Percentiles rank a stretch among this genome's conserved stretches.
Conservation (phyloP, 2,113 vertebrate genomes). For the Antechinus flavipes region DNA sequence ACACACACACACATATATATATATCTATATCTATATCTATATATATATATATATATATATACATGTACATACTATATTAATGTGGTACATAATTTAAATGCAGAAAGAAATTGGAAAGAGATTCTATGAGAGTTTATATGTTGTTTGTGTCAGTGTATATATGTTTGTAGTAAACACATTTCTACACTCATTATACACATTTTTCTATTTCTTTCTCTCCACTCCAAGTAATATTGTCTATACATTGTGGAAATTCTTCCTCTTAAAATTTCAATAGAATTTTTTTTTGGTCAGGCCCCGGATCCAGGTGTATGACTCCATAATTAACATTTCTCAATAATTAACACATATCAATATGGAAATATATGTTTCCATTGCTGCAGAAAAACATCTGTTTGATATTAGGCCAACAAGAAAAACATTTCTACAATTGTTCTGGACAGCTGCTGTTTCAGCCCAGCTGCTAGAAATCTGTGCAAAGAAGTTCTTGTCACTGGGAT, state of each 20-base stretch:
- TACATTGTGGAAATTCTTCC: not conserved
- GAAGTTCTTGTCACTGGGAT: conserved; percentile 60
- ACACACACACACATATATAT: too few relatives aligned
- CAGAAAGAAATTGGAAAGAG: not conserved
- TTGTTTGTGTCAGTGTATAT: not conserved
- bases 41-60: too few relatives aligned
- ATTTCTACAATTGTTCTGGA: conserved; percentile 69
- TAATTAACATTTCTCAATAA: conserved; percentile 60
- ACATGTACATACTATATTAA: not conserved
- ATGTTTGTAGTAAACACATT: not conserved
- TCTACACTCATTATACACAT: not conserved
- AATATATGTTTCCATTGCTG: conserved; percentile 52
- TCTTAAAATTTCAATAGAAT: not conserved
- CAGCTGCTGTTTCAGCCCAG: conserved; percentile 71
- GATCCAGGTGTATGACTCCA: conserved; percentile 50
- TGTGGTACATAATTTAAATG: not conserved
- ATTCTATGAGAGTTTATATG: not conserved
- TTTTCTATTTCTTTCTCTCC: too few relatives aligned
- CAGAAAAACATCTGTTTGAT: conserved; percentile 67
- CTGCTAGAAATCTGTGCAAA: conserved; percentile 53
- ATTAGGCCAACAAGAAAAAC: conserved; percentile 59
- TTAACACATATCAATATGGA: conserved; percentile 55
- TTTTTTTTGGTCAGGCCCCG: not conserved
- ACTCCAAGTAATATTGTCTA: not conserved
- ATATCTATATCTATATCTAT: too few relatives aligned